Percentiles rank a stretch among this genome's conserved stretches.
These are phyloP conservation scores for Eupithecia inturbata DNA, from an alignment of 2,888 invertebrate species.

Conservation along the genomic window DNA sequence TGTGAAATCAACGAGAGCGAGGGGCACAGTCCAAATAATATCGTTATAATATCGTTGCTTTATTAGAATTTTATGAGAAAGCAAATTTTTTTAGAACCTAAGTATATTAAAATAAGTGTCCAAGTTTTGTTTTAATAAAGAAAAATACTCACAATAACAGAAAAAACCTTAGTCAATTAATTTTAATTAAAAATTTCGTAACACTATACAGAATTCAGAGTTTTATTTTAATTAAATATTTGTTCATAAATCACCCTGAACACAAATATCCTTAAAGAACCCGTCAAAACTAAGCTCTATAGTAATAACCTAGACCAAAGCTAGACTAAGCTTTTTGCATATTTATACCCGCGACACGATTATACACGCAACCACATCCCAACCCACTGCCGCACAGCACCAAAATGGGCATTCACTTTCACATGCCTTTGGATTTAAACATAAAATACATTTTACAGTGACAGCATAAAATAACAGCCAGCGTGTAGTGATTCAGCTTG, in stretches of 20 bases:
- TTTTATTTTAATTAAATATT: slow-evolving; percentile 28
- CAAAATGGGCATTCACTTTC: neutral
- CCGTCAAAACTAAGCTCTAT: slow-evolving; percentile 36
- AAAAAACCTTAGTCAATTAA: neutral
- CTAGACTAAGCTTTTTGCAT: slow-evolving; percentile 32
- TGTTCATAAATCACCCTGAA: slow-evolving; percentile 24
- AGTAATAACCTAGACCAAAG: slow-evolving; percentile 41
- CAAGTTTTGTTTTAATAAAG: neutral
- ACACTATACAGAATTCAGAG: neutral
- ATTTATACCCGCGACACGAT: slow-evolving; percentile 21
- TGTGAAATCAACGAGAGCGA: too few relatives aligned
- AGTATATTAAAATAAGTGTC: neutral
- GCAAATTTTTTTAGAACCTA: too few relatives aligned
- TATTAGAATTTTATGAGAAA: neutral
- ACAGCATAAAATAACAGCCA: too few relatives aligned
- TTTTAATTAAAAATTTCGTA: neutral
- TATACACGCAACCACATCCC: neutral
- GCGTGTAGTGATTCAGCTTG: too few relatives aligned
- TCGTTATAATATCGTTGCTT: neutral
- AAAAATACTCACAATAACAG: neutral
- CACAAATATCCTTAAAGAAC: slow-evolving; percentile 36
- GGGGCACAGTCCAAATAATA: neutral
- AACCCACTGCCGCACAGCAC: neutral
- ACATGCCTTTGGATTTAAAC: too few relatives aligned
- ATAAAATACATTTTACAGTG: too few relatives aligned